Conservation (phyloP, 1,140 invertebrate genomes). For the Penaeus japonicus region DNA sequence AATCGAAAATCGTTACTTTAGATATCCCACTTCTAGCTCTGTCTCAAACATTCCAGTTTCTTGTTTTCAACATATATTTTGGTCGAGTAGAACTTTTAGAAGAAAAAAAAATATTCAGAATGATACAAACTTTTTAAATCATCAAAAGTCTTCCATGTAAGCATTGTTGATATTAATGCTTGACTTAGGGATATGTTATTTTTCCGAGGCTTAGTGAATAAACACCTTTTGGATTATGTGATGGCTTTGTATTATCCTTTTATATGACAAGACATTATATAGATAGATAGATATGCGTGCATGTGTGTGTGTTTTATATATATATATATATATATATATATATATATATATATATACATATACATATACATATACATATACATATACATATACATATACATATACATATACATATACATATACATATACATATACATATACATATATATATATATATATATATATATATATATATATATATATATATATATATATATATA, state of each 20-base stretch:
- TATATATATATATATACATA: neutral
- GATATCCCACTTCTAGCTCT: constrained; percentile 13
- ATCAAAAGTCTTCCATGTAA: constrained; percentile 22
- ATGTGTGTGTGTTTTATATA: neutral
- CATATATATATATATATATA: neutral
- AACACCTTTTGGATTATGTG: constrained; percentile 27
- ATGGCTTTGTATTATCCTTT: neutral
- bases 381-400: neutral
- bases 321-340: too few relatives aligned
- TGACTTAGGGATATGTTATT: neutral
- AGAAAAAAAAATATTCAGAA: constrained; percentile 11
- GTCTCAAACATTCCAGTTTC: constrained; percentile 35
- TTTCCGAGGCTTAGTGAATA: constrained; percentile 28
- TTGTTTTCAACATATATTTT: constrained; percentile 32
- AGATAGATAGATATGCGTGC: neutral
- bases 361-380: neutral
- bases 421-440: neutral
- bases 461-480: neutral
- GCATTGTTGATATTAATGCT: constrained; percentile 19
- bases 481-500: neutral
- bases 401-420: neutral
- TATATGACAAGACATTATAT: neutral
- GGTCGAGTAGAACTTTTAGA: neutral
- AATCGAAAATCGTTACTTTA: neutral
- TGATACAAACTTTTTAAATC: neutral